phyloP scores from a whole-genome alignment of 2,888 invertebrate species.

The Lasioglossum morio region DNA sequence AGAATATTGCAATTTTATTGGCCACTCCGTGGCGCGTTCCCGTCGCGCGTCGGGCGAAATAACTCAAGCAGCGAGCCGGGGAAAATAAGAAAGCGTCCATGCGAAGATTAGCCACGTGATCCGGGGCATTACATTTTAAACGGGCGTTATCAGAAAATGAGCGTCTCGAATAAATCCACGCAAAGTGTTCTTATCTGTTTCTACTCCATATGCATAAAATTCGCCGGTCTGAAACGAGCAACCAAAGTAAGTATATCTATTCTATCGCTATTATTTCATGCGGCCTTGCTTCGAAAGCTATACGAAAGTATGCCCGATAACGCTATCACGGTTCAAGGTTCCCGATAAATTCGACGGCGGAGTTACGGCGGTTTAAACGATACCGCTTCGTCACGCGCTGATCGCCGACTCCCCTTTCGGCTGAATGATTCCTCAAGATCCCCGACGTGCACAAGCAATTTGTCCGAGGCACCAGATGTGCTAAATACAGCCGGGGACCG shows the following conservation, averaged over 20 bases:
- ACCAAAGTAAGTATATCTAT: constrained; percentile 6
- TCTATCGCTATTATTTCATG: constrained; percentile 14
- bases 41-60: not conserved
- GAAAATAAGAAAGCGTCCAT: constrained; percentile 1
- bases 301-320: constrained; percentile 4
- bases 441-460: constrained; percentile 33
- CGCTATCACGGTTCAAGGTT: constrained; percentile 1
- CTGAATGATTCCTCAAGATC: constrained; percentile 29
- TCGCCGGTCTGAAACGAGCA: constrained; percentile 4
- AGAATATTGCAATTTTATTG: constrained; percentile 4
- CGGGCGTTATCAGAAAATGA: not conserved
- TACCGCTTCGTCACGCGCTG: not conserved
- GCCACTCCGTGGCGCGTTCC: not conserved
- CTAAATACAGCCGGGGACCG: not conserved
- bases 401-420: not conserved
- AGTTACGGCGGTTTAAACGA: constrained; percentile 5
- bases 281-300: not conserved
- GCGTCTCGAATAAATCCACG: not conserved
- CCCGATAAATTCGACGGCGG: not conserved
- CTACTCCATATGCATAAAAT: constrained; percentile 13
- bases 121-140: not conserved
- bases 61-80: not conserved
- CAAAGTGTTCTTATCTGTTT: constrained; percentile 8
- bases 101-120: not conserved
- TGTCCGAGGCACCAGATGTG: not conserved